A percentile compares a stretch with the other conserved stretches of the same genome.
These are phyloP conservation scores for Boleophthalmus pectinirostris DNA, from an alignment of 2,113 vertebrate species.

Conservation along the genomic window DNA sequence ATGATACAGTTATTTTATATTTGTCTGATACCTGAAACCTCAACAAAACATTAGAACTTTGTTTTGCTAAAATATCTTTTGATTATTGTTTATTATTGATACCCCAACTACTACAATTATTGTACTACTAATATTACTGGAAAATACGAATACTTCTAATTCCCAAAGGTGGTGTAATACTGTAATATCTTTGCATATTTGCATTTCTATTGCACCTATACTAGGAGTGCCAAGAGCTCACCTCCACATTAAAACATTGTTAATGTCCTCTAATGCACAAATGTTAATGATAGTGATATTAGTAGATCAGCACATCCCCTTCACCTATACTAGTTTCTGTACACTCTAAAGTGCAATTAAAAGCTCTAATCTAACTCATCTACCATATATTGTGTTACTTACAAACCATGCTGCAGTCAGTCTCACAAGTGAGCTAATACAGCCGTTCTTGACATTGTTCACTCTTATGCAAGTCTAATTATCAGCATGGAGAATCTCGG, in stretches of 20 bases:
- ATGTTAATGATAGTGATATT: not conserved
- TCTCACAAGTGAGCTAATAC: not conserved
- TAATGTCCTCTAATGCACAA: not conserved
- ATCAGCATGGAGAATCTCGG: constrained; percentile 55
- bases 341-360: not conserved
- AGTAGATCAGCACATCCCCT: not conserved
- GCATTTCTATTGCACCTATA: not conserved
- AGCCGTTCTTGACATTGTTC: constrained; percentile 9
- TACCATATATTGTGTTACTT: not conserved
- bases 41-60: too few relatives aligned
- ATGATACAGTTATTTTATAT: too few relatives aligned
- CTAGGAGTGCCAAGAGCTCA: not conserved
- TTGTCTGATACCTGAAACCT: too few relatives aligned
- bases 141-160: not conserved
- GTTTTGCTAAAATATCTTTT: too few relatives aligned
- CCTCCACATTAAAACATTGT: not conserved
- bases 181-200: not conserved
- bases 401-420: not conserved
- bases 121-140: not conserved
- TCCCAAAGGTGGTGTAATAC: not conserved
- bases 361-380: not conserved
- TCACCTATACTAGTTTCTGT: not conserved
- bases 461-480: constrained; percentile 32
- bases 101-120: not conserved
- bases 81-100: too few relatives aligned